Base-by-base conservation (phyloP, 2,113 vertebrate species). In the Cheirogaleus medius region DNA sequence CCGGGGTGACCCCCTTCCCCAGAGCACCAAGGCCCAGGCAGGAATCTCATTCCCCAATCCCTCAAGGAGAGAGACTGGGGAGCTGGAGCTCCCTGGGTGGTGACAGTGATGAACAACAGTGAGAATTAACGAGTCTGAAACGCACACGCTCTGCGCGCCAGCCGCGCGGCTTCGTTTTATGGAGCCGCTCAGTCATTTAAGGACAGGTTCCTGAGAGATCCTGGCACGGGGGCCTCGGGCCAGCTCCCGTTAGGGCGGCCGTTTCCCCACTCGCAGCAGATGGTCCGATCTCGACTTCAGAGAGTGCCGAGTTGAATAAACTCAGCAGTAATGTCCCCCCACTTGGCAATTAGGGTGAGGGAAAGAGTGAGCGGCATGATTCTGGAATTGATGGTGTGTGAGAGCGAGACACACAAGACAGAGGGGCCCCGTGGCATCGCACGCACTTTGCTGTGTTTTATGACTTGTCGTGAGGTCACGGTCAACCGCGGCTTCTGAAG, bases 121-220 rank as follows among this genome's bases (percentile, higher is more conserved):
- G 58, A 74, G 44, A 66, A 91, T 93, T 37, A 92, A 89, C 60
- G 91, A 69, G 87, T 77, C 90, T 54, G 90, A n/a, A 42, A 49
- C 4, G 49, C 54, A 23, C 11, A 0, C 34, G 0, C 23, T 27
- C 52, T 2, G 2, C 9, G 0, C 2, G 29, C 47, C 47, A 4
- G 27, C 54, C 0, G 0, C 21, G 0, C 0, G 44, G 42, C 54
- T 66, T 56, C 11, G 0, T n/a, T n/a, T 8, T 2, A 39, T 1
- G 6, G 44, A 29, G 21, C 14, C 2, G 54, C 54, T 76, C 29
- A 11, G 91, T 78, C 85, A 64, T 86, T 52, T 80, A 34, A 94
- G 95, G 94, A 91, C 86, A 73, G 29, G 34, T 12, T 90, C 74
- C 88, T 1, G 5, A 63, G 86, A 85, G 66, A 37, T 47, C 69